phyloP scores from a whole-genome alignment of 2,888 invertebrate species.

The Agrochola lota region DNA sequence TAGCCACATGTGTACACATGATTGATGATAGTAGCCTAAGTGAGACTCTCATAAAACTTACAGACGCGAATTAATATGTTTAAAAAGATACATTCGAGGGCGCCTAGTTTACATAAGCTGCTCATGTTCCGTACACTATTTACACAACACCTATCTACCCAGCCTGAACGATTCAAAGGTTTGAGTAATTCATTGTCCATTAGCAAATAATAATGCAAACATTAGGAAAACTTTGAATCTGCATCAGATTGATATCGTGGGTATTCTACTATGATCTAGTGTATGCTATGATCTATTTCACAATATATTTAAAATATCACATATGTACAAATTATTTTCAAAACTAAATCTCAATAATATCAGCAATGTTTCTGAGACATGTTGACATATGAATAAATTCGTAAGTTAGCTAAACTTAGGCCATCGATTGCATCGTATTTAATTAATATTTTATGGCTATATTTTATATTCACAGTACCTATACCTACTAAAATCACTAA shows the following conservation, averaged over 20 bases:
- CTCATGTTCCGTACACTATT: conserved; percentile 74
- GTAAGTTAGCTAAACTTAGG: conserved; percentile 67
- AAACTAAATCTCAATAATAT: conserved; percentile 85
- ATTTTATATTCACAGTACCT: conserved; percentile 51
- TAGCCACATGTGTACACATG: conserved; percentile 85
- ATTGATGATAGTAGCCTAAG: conserved; percentile 77
- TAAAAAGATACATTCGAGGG: conserved; percentile 69
- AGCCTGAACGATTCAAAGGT: conserved; percentile 70
- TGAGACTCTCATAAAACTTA: conserved; percentile 80
- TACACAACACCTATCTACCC: conserved; percentile 74
- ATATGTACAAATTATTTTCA: conserved; percentile 88
- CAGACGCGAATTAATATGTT: conserved; percentile 71
- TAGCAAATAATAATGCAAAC: conserved; percentile 70
- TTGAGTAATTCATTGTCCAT: conserved; percentile 71
- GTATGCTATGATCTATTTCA: conserved; percentile 82
- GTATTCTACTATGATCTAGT: conserved; percentile 83
- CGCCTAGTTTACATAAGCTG: conserved; percentile 69
- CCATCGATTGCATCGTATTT: conserved; percentile 59
- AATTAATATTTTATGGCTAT: conserved; percentile 56
- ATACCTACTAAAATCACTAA: conserved; percentile 39
- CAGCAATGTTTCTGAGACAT: conserved; percentile 78
- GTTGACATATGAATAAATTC: conserved; percentile 72
- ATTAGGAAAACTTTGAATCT: conserved; percentile 76
- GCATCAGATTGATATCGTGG: conserved; percentile 79
- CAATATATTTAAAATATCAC: conserved; percentile 90